Conservation (phyloP, 2,888 invertebrate species). For the Acleris cristana region DNA sequence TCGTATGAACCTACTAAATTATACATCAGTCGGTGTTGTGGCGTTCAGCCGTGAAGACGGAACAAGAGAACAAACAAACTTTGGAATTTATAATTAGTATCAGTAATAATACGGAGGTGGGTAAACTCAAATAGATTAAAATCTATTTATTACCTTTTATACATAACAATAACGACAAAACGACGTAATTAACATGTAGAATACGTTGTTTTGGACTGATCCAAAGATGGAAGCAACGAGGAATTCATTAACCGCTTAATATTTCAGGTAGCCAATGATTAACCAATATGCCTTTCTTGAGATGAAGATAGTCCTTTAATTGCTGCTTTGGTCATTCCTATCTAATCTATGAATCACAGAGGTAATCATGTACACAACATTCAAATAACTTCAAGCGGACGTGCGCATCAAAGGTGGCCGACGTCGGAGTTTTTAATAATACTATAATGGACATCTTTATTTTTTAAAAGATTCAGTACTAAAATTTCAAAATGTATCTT, state of each 20-base stretch:
- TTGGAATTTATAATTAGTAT: too few species aligned
- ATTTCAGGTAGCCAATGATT: slow-evolving; percentile 48
- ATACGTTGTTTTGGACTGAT: neutral
- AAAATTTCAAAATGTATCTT: neutral
- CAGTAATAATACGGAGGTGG: too few species aligned
- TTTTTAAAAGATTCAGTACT: neutral
- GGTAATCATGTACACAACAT: slow-evolving; percentile 22
- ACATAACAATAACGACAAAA: too few species aligned
- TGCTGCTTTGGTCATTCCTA: slow-evolving; percentile 52
- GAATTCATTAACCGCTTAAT: slow-evolving; percentile 40
- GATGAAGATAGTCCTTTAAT: slow-evolving; percentile 56
- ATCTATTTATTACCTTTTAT: too few species aligned
- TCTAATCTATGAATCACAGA: slow-evolving; percentile 27
- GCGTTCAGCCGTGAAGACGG: too few species aligned
- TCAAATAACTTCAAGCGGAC: slow-evolving; percentile 11
- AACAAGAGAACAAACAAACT: too few species aligned
- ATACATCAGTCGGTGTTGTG: too few species aligned
- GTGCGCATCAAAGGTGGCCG: slow-evolving; percentile 4
- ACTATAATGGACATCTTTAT: neutral
- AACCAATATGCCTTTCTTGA: slow-evolving; percentile 51
- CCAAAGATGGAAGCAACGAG: slow-evolving; percentile 8
- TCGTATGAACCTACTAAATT: too few species aligned
- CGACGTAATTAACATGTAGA: neutral
- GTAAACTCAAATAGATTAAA: too few species aligned
- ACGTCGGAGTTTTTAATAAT: neutral